These are phyloP conservation scores for Geococcyx californianus DNA, from an alignment of 2,113 vertebrate species.

Conservation along the genomic window DNA sequence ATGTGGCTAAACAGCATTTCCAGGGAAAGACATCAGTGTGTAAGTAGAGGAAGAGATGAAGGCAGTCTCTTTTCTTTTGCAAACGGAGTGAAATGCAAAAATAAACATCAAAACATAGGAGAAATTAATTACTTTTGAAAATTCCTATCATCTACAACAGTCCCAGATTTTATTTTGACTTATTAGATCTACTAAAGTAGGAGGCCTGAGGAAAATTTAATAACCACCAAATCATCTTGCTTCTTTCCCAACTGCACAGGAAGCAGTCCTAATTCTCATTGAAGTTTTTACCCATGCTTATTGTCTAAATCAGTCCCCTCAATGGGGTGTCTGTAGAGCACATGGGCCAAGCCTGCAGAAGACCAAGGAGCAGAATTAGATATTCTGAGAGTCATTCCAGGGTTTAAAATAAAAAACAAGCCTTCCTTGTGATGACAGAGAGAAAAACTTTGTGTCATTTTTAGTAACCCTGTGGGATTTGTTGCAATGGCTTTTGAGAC, in stretches of 20 bases:
- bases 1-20: background rate
- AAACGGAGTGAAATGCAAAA: background rate
- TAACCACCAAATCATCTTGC: too few relatives aligned
- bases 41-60: background rate
- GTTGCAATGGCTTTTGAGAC: background rate
- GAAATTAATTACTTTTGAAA: background rate
- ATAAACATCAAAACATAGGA: background rate
- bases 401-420: background rate
- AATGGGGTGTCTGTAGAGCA: background rate
- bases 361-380: background rate
- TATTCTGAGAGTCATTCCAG: background rate
- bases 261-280: too few relatives aligned
- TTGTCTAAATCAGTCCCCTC: background rate
- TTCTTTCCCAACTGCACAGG: too few relatives aligned
- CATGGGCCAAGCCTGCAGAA: background rate
- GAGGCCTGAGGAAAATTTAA: too few relatives aligned
- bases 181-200: background rate
- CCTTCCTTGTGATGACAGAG: background rate
- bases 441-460: background rate
- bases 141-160: background rate
- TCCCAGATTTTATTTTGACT: background rate
- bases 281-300: too few relatives aligned
- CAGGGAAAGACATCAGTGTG: background rate
- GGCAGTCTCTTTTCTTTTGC: background rate
- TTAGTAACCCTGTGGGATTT: background rate